Conservation (phyloP, 2,113 vertebrate genomes). For the Lagopus leucura region DNA sequence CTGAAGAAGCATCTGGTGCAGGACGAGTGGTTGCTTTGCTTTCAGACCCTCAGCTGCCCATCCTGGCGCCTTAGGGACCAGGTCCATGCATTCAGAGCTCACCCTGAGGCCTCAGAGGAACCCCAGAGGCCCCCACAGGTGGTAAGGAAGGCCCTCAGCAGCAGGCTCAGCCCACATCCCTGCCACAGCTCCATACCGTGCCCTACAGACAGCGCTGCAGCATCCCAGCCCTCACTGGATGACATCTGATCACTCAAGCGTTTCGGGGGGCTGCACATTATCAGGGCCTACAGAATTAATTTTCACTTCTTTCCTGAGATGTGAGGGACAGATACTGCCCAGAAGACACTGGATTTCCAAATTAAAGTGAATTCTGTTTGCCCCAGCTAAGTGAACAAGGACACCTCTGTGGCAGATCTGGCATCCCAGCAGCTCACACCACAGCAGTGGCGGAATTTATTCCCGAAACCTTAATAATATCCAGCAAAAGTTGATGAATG, state of each 20-base stretch:
- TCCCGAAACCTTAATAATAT: not conserved
- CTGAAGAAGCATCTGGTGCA: fast-evolving
- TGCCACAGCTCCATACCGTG: fast-evolving
- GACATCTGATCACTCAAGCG: not conserved
- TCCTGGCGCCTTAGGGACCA: not conserved
- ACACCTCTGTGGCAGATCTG: not conserved
- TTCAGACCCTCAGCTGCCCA: not conserved
- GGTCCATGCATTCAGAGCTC: not conserved
- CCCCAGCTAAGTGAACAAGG: not conserved
- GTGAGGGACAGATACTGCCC: not conserved
- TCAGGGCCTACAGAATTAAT: not conserved
- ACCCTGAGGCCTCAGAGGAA: not conserved
- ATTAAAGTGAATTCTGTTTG: not conserved
- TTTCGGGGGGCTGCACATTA: not conserved
- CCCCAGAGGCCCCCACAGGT: not conserved
- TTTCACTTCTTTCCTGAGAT: not conserved
- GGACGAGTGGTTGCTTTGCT: not conserved
- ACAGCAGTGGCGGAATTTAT: not conserved
- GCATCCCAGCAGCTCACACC: not conserved
- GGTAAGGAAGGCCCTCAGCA: not conserved
- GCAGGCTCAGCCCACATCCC: not conserved
- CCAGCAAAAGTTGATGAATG: not conserved
- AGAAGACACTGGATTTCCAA: not conserved
- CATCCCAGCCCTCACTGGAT: not conserved
- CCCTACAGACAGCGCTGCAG: not conserved